Evolutionary conservation across 2,797 vertebrate species (phyloP), one percentile per base, ranked within the genome.

Genomic region (Miichthys miiuy): DNA sequence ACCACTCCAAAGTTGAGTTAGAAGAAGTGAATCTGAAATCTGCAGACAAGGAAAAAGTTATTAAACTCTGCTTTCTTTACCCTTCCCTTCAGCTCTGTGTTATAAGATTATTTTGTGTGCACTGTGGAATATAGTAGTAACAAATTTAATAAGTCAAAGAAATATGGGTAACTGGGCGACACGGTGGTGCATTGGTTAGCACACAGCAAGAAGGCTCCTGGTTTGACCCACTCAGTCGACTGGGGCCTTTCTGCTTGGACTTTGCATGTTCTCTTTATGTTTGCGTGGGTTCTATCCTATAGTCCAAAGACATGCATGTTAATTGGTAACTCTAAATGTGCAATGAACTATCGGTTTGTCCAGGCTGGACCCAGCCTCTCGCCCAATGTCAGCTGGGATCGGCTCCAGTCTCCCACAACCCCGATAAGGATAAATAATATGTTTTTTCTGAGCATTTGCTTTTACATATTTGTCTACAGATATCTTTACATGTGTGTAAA

Each of bases 1-100:
- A 20, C 21, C 18, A 6, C 57, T 55, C 34, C 27, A 38, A 65
- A 78, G 41, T 56, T 67, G 9, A 41, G 50, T 76, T 58, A 23
- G 58, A 78, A 27, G 67, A 77, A 16, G 27, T 42, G n/a, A 20
- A 64, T 68, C 54, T 69, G 12, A 86, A 70, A 12, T 20, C 13
- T 27, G 18, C 57, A 62, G 50, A 72, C 44, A 46, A 62, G 23
- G 2, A 42, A 46, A 72, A 41, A 5, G 10, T 51, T 56, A 38
- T 51, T 44, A 3, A 66, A 72, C 23, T 58, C 5, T 5, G 17
- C 21, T 55, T 63, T 5, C 17, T 50, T 60, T 58, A 25, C 21
- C 44, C 25, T 21, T 64, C 4, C 4, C 55, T 21, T 58, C 16
- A 55, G 12, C 13, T 58, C 34, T 6, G 6, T 47, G 52, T 64